These are phyloP conservation scores for Agrotis exclamationis DNA, from an alignment of 2,888 invertebrate genomes.

Conservation along the genomic window DNA sequence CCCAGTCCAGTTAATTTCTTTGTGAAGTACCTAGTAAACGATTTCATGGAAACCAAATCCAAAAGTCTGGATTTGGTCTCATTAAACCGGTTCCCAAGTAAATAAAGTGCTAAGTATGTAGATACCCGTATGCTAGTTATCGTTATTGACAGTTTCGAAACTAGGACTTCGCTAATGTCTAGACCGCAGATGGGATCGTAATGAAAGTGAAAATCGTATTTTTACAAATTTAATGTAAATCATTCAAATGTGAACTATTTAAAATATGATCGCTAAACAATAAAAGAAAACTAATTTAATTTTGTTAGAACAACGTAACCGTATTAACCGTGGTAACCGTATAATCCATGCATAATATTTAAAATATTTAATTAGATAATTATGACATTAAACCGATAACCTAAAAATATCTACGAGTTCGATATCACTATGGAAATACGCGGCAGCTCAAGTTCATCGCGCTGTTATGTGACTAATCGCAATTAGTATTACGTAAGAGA, in stretches of 20 bases:
- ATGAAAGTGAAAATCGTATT: slow-evolving; percentile 66
- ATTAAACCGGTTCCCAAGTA: neutral
- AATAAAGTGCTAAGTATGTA: slow-evolving; percentile 14
- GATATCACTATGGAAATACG: slow-evolving; percentile 52
- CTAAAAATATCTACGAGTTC: slow-evolving; percentile 65
- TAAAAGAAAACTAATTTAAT: neutral
- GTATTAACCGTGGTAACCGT: slow-evolving; percentile 1
- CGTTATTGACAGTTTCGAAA: slow-evolving; percentile 69
- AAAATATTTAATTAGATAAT: slow-evolving; percentile 20
- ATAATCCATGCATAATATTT: slow-evolving; percentile 4
- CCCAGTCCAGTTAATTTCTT: neutral
- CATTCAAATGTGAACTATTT: slow-evolving; percentile 9
- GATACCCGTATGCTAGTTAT: slow-evolving; percentile 13
- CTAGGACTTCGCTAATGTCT: slow-evolving; percentile 71
- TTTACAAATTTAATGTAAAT: slow-evolving; percentile 33
- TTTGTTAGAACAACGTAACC: neutral
- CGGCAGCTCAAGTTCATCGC: slow-evolving; percentile 83
- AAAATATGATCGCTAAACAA: slow-evolving; percentile 3
- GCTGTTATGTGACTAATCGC: slow-evolving; percentile 86
- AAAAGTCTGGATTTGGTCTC: neutral
- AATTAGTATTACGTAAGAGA: slow-evolving; percentile 88
- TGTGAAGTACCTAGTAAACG: neutral
- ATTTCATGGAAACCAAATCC: too few species aligned
- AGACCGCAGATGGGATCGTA: slow-evolving; percentile 67
- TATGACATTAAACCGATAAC: slow-evolving; percentile 42